phyloP scores from a whole-genome alignment of 2,888 invertebrate species.

The Melanargia galathea region DNA sequence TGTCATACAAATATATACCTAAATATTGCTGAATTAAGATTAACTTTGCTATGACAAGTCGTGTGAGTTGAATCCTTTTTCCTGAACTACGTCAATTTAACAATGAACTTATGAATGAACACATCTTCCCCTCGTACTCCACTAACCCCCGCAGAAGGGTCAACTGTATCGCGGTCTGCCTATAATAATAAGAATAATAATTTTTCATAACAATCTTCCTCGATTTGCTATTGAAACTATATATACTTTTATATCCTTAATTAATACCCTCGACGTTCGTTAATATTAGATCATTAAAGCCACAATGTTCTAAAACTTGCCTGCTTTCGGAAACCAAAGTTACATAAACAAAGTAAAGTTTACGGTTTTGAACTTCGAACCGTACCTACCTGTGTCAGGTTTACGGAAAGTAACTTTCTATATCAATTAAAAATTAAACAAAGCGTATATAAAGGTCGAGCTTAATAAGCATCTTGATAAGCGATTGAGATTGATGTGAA shows the following conservation, averaged over 20 bases:
- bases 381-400: slow-evolving; percentile 72
- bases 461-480: slow-evolving; percentile 11
- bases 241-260: slow-evolving; percentile 72
- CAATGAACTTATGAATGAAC: too few relatives aligned
- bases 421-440: slow-evolving; percentile 77
- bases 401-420: slow-evolving; percentile 71
- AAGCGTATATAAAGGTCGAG: slow-evolving; percentile 37
- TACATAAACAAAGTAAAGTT: slow-evolving; percentile 79
- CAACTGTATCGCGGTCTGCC: too few relatives aligned
- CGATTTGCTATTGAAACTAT: slow-evolving; percentile 44
- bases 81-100: too few relatives aligned
- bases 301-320: slow-evolving; percentile 80
- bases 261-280: slow-evolving; percentile 78
- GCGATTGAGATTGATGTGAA: neutral
- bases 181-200: neutral
- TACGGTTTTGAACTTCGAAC: slow-evolving; percentile 69
- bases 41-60: too few relatives aligned
- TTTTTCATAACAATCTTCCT: neutral
- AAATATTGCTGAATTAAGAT: too few relatives aligned
- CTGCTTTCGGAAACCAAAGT: slow-evolving; percentile 73
- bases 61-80: too few relatives aligned
- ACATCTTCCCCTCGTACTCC: too few relatives aligned
- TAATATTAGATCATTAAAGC: slow-evolving; percentile 82
- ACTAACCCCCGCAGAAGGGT: too few relatives aligned
- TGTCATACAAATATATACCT: too few relatives aligned